Conservation (phyloP, 2,113 vertebrate species). For the Bos javanicus region DNA sequence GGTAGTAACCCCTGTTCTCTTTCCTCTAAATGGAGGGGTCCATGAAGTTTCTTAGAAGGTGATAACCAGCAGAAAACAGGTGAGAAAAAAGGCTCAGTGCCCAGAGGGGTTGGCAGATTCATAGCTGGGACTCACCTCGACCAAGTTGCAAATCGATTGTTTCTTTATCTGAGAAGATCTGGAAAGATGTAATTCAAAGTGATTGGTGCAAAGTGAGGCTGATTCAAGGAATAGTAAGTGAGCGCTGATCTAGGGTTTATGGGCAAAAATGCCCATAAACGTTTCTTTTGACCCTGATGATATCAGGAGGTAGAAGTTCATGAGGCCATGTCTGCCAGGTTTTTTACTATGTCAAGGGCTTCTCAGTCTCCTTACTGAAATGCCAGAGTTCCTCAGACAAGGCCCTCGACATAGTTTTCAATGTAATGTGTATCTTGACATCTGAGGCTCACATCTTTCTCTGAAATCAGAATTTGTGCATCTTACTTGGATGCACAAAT, state of each 20-base stretch:
- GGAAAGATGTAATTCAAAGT: neutral
- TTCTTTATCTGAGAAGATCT: neutral
- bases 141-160: neutral
- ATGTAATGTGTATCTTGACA: rapidly evolving
- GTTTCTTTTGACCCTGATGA: neutral
- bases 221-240: neutral
- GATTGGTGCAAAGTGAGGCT: neutral
- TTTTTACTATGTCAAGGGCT: neutral
- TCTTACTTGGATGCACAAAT: neutral
- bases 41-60: neutral
- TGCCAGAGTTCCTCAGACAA: rapidly evolving
- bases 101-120: neutral
- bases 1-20: rapidly evolving
- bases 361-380: neutral
- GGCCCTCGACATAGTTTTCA: neutral
- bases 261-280: too few relatives aligned
- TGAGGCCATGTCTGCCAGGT: rapidly evolving
- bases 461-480: neutral
- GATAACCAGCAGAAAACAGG: neutral
- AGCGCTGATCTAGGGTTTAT: neutral
- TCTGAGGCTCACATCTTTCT: neutral
- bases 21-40: neutral
- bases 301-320: neutral
- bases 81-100: neutral
- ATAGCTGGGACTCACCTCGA: neutral